Conservation (phyloP, 2,797 vertebrate species). For the Acrocephalus scirpaceus region DNA sequence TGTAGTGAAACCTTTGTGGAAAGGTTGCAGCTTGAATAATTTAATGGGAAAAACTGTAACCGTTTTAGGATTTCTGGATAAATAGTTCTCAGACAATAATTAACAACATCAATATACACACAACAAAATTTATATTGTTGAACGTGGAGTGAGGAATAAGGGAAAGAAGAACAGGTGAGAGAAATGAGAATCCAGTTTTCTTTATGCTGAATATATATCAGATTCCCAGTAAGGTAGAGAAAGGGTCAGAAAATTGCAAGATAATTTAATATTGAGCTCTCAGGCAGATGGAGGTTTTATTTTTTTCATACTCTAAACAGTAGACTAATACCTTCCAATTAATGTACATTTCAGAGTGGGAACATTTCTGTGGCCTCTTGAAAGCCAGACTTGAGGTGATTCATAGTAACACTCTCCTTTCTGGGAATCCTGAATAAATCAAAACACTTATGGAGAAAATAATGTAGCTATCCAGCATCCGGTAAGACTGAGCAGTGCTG, state of each 20-base stretch:
- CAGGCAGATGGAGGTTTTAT: background rate
- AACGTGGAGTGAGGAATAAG: background rate
- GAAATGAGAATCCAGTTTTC: background rate
- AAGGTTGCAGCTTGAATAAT: background rate
- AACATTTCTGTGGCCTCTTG: conserved; percentile 25
- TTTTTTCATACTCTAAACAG: background rate
- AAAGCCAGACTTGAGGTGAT: background rate
- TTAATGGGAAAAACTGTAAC: background rate
- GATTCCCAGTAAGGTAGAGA: background rate
- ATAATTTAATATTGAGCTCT: background rate
- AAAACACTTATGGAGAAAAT: background rate
- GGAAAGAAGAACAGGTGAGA: background rate
- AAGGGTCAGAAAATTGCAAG: background rate
- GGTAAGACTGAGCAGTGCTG: background rate
- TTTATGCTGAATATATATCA: background rate
- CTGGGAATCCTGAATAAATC: background rate
- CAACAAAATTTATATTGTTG: background rate
- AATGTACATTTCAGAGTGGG: background rate
- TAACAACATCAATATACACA: background rate
- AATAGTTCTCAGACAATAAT: background rate
- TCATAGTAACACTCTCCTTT: background rate
- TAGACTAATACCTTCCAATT: conserved; percentile 7
- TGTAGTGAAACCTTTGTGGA: background rate
- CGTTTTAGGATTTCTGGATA: background rate
- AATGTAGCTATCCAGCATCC: background rate